Conservation (phyloP, 1,140 invertebrate species). For the Papilio machaon region DNA sequence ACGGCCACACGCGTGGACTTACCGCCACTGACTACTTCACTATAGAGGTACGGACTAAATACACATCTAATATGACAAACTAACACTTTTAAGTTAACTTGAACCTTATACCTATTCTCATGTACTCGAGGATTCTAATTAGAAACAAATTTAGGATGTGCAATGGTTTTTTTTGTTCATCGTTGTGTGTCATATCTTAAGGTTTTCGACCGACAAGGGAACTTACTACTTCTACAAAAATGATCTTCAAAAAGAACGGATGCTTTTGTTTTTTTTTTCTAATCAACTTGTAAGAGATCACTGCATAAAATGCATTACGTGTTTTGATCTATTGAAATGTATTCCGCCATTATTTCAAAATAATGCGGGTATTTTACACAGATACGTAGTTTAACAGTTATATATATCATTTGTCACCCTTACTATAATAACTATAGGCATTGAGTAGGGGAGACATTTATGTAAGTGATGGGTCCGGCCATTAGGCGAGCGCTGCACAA, state of each 20-base stretch:
- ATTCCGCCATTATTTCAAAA: neutral
- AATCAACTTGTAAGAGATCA: neutral
- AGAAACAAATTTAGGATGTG: too few relatives aligned
- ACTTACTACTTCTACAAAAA: too few relatives aligned
- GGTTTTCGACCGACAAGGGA: too few relatives aligned
- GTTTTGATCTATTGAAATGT: neutral
- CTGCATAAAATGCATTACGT: neutral
- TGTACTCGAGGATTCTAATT: too few relatives aligned
- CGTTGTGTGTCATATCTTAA: too few relatives aligned
- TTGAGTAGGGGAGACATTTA: constrained; percentile 19
- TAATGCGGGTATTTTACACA: neutral
- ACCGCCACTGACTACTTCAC: constrained; percentile 78
- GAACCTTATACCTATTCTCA: too few relatives aligned
- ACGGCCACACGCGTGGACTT: constrained; percentile 65
- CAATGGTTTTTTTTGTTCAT: too few relatives aligned
- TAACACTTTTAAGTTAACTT: too few relatives aligned
- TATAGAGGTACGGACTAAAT: constrained; percentile 63
- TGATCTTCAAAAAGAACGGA: too few relatives aligned
- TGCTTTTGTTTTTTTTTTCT: constrained; percentile 26
- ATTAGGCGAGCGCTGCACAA: constrained; percentile 7
- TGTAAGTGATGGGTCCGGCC: neutral
- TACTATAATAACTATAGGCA: neutral
- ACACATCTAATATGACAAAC: neutral
- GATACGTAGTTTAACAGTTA: constrained; percentile 1
- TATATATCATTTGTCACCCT: neutral